These are phyloP conservation scores for Sminthurides aquaticus DNA, from an alignment of 2,888 invertebrate genomes.

Conservation along the genomic window DNA sequence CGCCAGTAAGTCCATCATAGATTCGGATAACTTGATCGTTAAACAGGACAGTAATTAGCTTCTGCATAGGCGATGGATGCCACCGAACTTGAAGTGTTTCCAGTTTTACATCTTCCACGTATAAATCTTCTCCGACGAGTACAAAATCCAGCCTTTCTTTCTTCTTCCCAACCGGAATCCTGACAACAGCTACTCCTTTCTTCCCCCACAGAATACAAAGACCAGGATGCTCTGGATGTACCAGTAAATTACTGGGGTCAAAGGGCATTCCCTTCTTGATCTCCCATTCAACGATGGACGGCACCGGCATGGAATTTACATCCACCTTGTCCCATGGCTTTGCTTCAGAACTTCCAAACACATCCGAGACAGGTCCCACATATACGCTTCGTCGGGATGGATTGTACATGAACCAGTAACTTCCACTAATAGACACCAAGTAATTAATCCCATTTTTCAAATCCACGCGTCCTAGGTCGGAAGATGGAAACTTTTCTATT, in stretches of 20 bases:
- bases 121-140: constrained; percentile 28
- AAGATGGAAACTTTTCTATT: constrained; percentile 20
- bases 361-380: not conserved
- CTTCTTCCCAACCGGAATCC: constrained; percentile 5
- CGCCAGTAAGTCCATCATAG: constrained; percentile 1
- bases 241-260: constrained; percentile 11
- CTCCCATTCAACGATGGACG: constrained; percentile 9
- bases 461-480: not conserved
- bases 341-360: not conserved
- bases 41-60: constrained; percentile 13
- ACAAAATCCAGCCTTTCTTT: not conserved
- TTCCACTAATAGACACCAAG: constrained; percentile 12
- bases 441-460: constrained; percentile 16
- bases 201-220: constrained; percentile 28
- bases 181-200: constrained; percentile 29
- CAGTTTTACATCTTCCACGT: constrained; percentile 30
- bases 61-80: constrained; percentile 18
- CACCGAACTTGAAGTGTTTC: constrained; percentile 32
- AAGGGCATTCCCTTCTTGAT: constrained; percentile 8
- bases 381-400: not conserved
- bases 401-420: constrained; percentile 19
- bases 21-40: constrained; percentile 11
- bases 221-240: constrained; percentile 11
- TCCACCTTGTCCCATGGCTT: not conserved
- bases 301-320: not conserved